Evolutionary conservation across 2,113 vertebrate genomes (phyloP).

Genomic region (Dissostichus mawsoni): DNA sequence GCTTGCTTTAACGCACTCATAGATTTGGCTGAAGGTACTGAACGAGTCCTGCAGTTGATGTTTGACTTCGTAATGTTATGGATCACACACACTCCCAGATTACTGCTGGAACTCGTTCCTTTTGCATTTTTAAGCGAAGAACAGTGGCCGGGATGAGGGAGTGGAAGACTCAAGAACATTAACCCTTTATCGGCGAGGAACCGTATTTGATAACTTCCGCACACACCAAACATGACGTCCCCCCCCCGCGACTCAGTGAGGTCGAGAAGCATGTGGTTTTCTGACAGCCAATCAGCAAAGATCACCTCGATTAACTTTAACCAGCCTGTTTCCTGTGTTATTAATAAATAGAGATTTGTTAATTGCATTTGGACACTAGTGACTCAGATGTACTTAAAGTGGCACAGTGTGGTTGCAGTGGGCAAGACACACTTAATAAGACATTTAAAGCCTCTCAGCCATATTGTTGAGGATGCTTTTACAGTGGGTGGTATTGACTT

Average conservation of each 20-base stretch:
- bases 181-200: too few species aligned
- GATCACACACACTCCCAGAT: constrained; percentile 23
- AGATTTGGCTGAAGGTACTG: constrained; percentile 40
- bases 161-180: too few species aligned
- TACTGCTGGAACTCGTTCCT: neutral
- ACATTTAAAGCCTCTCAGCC: neutral
- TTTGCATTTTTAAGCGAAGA: neutral
- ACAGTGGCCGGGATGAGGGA: fast-evolving
- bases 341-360: neutral
- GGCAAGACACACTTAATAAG: neutral
- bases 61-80: constrained; percentile 36
- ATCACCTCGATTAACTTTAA: constrained; percentile 12
- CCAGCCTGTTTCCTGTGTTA: neutral
- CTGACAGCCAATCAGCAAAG: too few species aligned
- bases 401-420: neutral
- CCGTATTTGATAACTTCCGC: too few species aligned
- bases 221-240: too few species aligned
- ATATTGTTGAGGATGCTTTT: neutral
- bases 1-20: constrained; percentile 50
- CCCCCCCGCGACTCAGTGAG: too few species aligned
- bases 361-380: neutral
- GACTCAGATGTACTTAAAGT: neutral
- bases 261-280: too few species aligned
- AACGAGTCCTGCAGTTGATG: constrained; percentile 19
- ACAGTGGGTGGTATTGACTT: neutral